Conservation (phyloP, 2,888 invertebrate genomes). For the Phymatocera aterrima region DNA sequence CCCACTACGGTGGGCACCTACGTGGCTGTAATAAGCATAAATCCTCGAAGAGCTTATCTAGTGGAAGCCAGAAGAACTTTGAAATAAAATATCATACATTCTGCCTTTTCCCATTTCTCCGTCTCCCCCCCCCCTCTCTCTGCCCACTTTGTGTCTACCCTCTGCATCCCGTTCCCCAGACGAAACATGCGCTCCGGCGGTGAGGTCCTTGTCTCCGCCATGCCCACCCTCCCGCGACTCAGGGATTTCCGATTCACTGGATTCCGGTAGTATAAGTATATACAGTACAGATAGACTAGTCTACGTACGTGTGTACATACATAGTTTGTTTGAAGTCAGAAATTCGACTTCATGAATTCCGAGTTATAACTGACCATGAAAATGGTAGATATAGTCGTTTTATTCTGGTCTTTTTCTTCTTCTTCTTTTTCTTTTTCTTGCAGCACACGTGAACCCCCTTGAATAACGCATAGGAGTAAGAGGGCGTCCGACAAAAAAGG, state of each 20-base stretch:
- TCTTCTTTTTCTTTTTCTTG: too few species aligned
- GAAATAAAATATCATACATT: conserved; percentile 74
- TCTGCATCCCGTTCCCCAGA: neutral
- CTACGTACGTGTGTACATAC: neutral
- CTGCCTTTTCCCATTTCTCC: conserved; percentile 64
- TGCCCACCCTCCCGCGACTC: neutral
- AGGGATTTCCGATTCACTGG: conserved; percentile 37
- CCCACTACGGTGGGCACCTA: conserved; percentile 50
- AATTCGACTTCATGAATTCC: conserved; percentile 3
- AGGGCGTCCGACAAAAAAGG: neutral
- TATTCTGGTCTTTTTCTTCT: too few species aligned
- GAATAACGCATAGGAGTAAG: too few species aligned
- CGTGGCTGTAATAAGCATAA: conserved; percentile 72
- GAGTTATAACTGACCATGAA: conserved; percentile 10
- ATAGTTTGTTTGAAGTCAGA: conserved; percentile 32
- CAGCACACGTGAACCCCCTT: too few species aligned
- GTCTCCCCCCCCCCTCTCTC: neutral
- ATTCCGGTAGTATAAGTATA: conserved; percentile 18
- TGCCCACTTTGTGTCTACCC: conserved; percentile 36
- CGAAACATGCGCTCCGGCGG: neutral
- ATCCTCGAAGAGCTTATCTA: conserved; percentile 73
- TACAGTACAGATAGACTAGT: too few species aligned
- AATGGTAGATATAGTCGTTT: neutral
- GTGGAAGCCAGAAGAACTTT: conserved; percentile 72
- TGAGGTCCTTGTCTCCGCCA: neutral